Evolutionary conservation across 2,888 invertebrate genomes (phyloP).

Genomic region (Dryomyza anilis): DNA sequence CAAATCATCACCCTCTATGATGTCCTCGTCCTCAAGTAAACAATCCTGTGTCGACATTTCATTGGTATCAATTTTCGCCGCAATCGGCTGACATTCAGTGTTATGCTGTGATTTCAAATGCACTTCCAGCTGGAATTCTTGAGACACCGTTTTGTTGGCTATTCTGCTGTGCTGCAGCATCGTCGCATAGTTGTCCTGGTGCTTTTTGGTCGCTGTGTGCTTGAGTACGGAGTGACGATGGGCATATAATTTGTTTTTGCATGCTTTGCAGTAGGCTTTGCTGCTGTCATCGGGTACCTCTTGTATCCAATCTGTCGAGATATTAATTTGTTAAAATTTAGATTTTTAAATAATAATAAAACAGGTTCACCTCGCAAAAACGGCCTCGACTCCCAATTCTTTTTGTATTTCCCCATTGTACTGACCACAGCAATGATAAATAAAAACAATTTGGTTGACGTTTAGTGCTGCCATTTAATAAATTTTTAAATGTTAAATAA

Average conservation of each 20-base stretch:
- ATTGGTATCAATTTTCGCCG: background rate
- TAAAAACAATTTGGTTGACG: too few species aligned
- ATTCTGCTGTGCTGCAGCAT: background rate
- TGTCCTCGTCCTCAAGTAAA: constrained; percentile 11
- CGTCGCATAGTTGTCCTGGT: constrained; percentile 61
- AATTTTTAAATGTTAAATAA: too few species aligned
- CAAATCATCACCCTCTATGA: constrained; percentile 2
- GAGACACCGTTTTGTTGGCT: background rate
- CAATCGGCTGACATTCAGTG: background rate
- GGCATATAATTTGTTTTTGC: constrained; percentile 66
- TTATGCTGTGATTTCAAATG: too few species aligned
- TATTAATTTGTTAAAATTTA: background rate
- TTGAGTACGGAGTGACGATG: constrained; percentile 66
- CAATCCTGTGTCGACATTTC: background rate
- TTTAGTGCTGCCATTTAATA: too few species aligned
- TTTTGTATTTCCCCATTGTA: constrained; percentile 13
- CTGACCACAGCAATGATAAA: too few species aligned
- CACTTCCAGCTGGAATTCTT: background rate
- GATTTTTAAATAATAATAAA: background rate
- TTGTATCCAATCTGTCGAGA: constrained; percentile 63
- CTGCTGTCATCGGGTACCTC: constrained; percentile 64
- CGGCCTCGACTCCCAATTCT: constrained; percentile 1
- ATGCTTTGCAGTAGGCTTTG: constrained; percentile 66
- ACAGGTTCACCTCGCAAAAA: background rate
- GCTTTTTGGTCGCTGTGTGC: constrained; percentile 67